phyloP scores from a whole-genome alignment of 2,888 invertebrate species.

The Argyresthia goedartella region DNA sequence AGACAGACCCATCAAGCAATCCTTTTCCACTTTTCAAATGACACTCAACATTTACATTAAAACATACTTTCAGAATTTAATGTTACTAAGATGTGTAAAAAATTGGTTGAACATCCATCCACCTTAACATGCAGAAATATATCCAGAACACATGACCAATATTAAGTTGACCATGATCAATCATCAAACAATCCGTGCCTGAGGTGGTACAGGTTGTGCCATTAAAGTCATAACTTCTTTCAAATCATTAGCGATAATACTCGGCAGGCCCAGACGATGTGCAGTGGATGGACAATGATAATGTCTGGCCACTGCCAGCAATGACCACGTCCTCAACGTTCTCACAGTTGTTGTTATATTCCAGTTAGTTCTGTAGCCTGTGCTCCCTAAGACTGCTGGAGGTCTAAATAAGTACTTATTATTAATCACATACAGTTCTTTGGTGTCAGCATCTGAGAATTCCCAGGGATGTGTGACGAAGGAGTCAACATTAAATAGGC shows the following conservation, averaged over 20 bases:
- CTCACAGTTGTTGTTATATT: constrained; percentile 62
- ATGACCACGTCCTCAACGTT: constrained; percentile 48
- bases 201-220: constrained; percentile 9
- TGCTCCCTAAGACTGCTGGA: constrained; percentile 33
- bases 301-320: constrained; percentile 47
- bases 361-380: constrained; percentile 48
- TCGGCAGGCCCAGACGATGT: constrained; percentile 48
- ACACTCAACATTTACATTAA: no score
- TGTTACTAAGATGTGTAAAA: no score
- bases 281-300: constrained; percentile 27
- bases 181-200: not conserved
- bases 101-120: no score
- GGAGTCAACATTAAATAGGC: constrained; percentile 77
- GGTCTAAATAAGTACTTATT: constrained; percentile 61
- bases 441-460: constrained; percentile 78
- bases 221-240: constrained; percentile 13
- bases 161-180: no score
- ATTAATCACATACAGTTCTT: constrained; percentile 73
- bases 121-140: no score
- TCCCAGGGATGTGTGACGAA: constrained; percentile 89
- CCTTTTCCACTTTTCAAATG: no score
- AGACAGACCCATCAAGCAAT: no score
- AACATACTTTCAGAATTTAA: no score
- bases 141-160: no score
- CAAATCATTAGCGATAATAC: constrained; percentile 42